Evolutionary conservation across 2,797 vertebrate genomes (phyloP).

Genomic region (Liasis olivaceus): DNA sequence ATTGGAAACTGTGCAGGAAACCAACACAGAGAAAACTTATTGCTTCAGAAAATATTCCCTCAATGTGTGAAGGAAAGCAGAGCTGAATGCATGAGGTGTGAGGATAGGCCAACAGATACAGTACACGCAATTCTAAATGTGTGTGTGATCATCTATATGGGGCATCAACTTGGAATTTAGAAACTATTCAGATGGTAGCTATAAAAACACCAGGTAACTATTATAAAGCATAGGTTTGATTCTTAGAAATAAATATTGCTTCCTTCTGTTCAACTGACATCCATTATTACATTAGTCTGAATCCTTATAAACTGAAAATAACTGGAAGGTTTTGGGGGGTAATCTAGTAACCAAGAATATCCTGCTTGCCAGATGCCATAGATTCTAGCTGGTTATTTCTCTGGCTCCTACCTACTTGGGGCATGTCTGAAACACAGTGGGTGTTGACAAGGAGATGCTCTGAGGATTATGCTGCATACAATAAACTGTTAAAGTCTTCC

Average conservation of each 20-base stretch:
- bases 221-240: background rate
- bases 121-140: background rate
- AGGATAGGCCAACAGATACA: background rate
- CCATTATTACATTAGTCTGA: background rate
- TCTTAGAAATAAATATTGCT: background rate
- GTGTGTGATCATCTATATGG: background rate
- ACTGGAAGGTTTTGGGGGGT: background rate
- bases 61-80: background rate
- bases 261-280: background rate
- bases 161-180: too few species aligned
- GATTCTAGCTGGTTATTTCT: background rate
- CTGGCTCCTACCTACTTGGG: background rate
- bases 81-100: background rate
- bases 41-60: background rate
- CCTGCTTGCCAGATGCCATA: background rate
- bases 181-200: too few species aligned
- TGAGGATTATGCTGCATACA: background rate
- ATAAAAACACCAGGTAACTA: background rate
- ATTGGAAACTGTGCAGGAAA: background rate
- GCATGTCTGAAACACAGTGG: background rate
- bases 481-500: background rate
- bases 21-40: background rate
- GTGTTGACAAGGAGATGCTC: background rate
- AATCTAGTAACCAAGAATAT: background rate
- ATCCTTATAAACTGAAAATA: background rate